These are phyloP conservation scores for Stenurella melanura DNA, from an alignment of 2,888 invertebrate species.

Conservation along the genomic window DNA sequence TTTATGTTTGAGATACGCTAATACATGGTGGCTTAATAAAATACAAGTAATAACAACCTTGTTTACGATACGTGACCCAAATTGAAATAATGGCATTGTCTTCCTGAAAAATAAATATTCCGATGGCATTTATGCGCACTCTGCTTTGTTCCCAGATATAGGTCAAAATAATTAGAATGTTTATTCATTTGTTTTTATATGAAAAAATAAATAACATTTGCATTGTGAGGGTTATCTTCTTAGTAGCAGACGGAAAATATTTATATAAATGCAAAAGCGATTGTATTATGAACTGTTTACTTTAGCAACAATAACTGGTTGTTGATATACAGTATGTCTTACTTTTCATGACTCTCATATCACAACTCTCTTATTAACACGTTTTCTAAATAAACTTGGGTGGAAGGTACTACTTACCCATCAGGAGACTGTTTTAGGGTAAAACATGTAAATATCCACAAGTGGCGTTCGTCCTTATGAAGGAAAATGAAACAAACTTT, in stretches of 20 bases:
- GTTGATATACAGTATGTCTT: too few species aligned
- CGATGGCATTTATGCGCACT: background rate
- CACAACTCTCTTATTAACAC: too few species aligned
- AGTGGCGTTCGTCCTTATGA: too few species aligned
- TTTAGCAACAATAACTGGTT: background rate
- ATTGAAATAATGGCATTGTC: constrained; percentile 4
- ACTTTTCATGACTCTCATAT: too few species aligned
- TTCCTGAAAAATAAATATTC: background rate
- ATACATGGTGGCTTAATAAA: constrained; percentile 1
- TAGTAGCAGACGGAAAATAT: background rate
- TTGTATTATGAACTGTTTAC: background rate
- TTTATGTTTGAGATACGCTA: background rate
- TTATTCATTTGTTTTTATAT: background rate
- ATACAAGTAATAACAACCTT: background rate
- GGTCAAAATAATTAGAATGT: background rate
- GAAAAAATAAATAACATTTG: background rate
- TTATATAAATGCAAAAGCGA: background rate
- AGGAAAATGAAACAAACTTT: too few species aligned
- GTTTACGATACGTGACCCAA: constrained; percentile 7
- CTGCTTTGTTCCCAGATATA: background rate
- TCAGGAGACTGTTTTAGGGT: too few species aligned
- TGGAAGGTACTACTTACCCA: too few species aligned
- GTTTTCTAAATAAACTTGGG: too few species aligned
- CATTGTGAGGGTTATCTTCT: background rate
- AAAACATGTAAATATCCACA: too few species aligned